Conservation (phyloP, 2,797 vertebrate species). For the Gadopsis marmoratus region DNA sequence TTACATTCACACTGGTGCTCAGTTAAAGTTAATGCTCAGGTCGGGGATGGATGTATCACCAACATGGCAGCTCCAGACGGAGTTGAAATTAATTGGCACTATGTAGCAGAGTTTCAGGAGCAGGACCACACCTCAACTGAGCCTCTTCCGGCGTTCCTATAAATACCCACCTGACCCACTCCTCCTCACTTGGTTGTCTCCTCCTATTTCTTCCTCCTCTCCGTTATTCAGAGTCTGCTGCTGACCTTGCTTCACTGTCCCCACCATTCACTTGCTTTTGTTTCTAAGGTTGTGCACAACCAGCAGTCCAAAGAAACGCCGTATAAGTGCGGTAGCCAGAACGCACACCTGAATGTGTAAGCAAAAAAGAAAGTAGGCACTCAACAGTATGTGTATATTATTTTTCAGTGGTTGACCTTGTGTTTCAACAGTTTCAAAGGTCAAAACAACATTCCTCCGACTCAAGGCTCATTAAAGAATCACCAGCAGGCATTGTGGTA, state of each 20-base stretch:
- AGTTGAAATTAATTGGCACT: background rate
- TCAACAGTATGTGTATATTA: too few species aligned
- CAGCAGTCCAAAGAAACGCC: background rate
- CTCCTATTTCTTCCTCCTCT: too few species aligned
- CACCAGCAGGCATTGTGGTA: slow-evolving; percentile 28
- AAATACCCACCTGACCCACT: too few species aligned
- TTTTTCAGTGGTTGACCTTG: background rate
- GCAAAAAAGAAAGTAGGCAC: too few species aligned
- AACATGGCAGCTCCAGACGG: background rate
- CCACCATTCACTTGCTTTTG: background rate
- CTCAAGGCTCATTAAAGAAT: slow-evolving; percentile 16
- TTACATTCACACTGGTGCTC: background rate
- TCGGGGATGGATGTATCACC: background rate
- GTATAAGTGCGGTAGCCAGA: background rate
- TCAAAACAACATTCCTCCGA: background rate
- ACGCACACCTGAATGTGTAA: background rate
- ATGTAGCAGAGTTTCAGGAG: too few species aligned
- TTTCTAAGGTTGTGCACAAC: background rate
- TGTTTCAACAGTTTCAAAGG: slow-evolving; percentile 8
- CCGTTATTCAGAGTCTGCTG: background rate
- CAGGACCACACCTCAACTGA: too few species aligned
- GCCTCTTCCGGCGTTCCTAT: too few species aligned
- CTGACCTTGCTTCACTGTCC: background rate
- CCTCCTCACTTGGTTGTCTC: too few species aligned
- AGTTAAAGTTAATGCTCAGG: background rate